Percentiles rank a stretch among this genome's conserved stretches.
phyloP scores from a whole-genome alignment of 1,140 invertebrate species.

The Brachionus sp. region DNA sequence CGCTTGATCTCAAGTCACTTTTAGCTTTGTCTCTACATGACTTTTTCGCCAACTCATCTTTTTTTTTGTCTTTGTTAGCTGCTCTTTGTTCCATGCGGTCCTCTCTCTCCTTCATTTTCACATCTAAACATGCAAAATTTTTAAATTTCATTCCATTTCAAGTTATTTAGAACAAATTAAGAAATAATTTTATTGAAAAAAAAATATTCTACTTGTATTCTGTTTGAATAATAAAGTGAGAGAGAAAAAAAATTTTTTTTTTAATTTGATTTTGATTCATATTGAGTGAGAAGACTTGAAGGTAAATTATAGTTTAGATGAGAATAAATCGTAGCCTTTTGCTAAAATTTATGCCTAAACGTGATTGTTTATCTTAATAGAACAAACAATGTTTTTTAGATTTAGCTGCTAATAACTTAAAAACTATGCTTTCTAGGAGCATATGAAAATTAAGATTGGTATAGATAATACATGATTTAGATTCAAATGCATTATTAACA shows the following conservation, averaged over 20 bases:
- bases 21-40: neutral
- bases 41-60: neutral
- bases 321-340: neutral
- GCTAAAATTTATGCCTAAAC: neutral
- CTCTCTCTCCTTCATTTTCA: neutral
- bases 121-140: neutral
- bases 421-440: neutral
- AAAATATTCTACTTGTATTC: neutral
- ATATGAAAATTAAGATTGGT: neutral
- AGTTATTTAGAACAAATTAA: too few relatives aligned
- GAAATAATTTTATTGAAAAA: neutral
- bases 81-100: neutral
- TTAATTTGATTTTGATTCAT: neutral
- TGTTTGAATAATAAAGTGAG: neutral
- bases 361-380: neutral
- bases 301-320: neutral
- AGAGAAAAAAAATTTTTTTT: neutral
- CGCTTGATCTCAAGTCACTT: neutral
- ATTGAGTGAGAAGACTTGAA: neutral
- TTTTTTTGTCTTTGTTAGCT: neutral
- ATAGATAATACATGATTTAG: neutral
- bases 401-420: neutral
- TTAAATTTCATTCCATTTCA: too few relatives aligned
- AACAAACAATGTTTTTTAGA: conserved; percentile 10
- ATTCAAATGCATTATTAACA: neutral